Evolutionary conservation across 1,140 invertebrate species (phyloP).

Genomic region (Hyles vespertilio): DNA sequence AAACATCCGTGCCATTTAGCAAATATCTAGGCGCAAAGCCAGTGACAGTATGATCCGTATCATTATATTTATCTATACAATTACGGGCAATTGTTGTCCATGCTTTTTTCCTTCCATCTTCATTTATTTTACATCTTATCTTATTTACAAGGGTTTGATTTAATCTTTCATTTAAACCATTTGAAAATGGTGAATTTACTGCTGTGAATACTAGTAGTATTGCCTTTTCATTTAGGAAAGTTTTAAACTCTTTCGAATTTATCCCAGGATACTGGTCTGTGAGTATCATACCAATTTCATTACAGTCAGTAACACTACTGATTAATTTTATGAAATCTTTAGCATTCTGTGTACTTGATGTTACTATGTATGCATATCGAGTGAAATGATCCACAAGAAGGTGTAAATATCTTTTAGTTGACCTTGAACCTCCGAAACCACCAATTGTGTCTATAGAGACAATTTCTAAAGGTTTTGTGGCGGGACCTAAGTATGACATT

Average conservation of each 20-base stretch:
- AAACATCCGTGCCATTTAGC: too few relatives aligned
- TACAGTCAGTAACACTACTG: neutral
- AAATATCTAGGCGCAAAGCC: too few relatives aligned
- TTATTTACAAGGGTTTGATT: conserved; percentile 2
- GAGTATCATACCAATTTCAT: neutral
- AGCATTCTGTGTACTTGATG: neutral
- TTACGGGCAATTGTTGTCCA: too few relatives aligned
- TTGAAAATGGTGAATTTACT: conserved; percentile 5
- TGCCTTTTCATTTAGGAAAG: neutral
- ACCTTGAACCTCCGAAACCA: conserved; percentile 5
- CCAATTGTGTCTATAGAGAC: conserved; percentile 14
- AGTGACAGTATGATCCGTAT: too few relatives aligned
- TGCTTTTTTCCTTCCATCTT: neutral
- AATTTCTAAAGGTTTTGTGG: conserved; percentile 13
- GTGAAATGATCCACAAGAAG: neutral
- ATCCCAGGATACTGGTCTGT: conserved; percentile 2
- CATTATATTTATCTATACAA: too few relatives aligned
- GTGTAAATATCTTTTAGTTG: conserved; percentile 6
- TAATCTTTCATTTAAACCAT: neutral
- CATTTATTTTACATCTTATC: conserved; percentile 1
- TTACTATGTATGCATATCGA: neutral
- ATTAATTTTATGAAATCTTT: conserved; percentile 1
- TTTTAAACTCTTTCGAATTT: conserved; percentile 2
- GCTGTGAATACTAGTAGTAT: conserved; percentile 3
- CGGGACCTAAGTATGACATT: conserved; percentile 36